phyloP scores from a whole-genome alignment of 2,888 invertebrate genomes.

The Ischnura elegans region DNA sequence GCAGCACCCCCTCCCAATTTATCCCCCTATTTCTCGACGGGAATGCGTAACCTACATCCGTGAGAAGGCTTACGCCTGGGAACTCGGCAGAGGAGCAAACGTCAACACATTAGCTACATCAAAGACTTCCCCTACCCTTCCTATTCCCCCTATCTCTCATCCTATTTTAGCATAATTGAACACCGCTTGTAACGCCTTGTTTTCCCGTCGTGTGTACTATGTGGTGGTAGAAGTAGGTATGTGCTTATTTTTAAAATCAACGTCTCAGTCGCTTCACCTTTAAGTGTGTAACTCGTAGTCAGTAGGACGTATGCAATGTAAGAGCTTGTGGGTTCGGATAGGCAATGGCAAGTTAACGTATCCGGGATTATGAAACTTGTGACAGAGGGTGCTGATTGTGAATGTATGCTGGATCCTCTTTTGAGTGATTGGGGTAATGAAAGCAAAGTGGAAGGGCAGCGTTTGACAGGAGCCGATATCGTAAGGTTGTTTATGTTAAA shows the following conservation, averaged over 20 bases:
- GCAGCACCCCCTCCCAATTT: not conserved
- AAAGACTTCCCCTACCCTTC: not conserved
- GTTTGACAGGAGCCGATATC: not conserved
- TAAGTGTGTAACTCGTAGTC: not conserved
- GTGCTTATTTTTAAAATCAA: not conserved
- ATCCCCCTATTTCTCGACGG: not conserved
- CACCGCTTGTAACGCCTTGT: no score
- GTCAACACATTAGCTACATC: slow-evolving; percentile 24
- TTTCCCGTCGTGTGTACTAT: not conserved
- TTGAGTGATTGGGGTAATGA: not conserved
- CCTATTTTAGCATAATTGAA: slow-evolving; percentile 14
- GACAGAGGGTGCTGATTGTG: not conserved
- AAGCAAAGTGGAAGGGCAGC: not conserved
- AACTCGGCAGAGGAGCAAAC: not conserved
- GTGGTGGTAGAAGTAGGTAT: not conserved
- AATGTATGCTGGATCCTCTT: not conserved
- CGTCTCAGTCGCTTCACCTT: not conserved
- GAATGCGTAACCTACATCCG: not conserved
- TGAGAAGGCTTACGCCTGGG: not conserved
- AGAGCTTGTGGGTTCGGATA: not conserved
- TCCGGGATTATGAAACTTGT: not conserved
- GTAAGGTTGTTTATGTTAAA: no score
- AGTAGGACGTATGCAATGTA: not conserved
- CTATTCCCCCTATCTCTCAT: not conserved
- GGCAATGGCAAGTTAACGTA: not conserved